Conservation (phyloP, 2,888 invertebrate genomes). For the Ditylenchus weischeri region DNA sequence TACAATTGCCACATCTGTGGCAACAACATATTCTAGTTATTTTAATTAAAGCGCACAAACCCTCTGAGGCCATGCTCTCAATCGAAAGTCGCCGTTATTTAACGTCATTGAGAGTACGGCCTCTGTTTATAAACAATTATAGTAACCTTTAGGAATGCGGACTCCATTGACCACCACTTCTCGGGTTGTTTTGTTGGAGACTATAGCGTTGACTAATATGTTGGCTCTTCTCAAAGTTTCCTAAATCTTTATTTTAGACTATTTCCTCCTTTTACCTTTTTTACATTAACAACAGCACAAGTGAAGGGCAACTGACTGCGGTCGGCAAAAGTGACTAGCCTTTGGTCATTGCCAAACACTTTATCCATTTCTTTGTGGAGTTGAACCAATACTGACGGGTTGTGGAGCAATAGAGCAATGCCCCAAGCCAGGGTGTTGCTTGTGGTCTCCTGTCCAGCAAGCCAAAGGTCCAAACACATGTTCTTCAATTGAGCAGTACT, state of each 20-base stretch:
- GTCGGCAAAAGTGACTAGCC: conserved; percentile 18
- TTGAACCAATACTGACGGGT: conserved; percentile 20
- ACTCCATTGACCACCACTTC: conserved; percentile 27
- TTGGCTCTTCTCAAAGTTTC: conserved; percentile 23
- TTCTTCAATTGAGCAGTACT: conserved; percentile 5
- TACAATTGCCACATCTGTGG: too few relatives aligned
- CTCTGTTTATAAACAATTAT: neutral
- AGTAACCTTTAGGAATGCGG: conserved; percentile 9
- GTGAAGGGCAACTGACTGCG: conserved; percentile 23
- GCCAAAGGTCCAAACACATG: conserved; percentile 16
- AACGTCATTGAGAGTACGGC: too few relatives aligned
- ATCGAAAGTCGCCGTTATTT: too few relatives aligned
- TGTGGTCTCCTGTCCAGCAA: conserved; percentile 30
- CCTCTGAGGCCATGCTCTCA: too few relatives aligned
- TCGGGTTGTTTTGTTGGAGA: conserved; percentile 18
- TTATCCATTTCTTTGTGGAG: neutral
- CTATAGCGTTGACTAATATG: conserved; percentile 10
- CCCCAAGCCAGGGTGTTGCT: conserved; percentile 27
- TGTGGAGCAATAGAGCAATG: conserved; percentile 24
- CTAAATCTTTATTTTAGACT: neutral
- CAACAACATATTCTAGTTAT: too few relatives aligned
- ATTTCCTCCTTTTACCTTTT: too few relatives aligned
- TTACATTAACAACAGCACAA: conserved; percentile 29
- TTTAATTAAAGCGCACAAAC: too few relatives aligned
- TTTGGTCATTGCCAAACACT: conserved; percentile 4